Evolutionary conservation across 2,797 vertebrate species (phyloP).

Genomic region (Rhabdomys pumilio): DNA sequence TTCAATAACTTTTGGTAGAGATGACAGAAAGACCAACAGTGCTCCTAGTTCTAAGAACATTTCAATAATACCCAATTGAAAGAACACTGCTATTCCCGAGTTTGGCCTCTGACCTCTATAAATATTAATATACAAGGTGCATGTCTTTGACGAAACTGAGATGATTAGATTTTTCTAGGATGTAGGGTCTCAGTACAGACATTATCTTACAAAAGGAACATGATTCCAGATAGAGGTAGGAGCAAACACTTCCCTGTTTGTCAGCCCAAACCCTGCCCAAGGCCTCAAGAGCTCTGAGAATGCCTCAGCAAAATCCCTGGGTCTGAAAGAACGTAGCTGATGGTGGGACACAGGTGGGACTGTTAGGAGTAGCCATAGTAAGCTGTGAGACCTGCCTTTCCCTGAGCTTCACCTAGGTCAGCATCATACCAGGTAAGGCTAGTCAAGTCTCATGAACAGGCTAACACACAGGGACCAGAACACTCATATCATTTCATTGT

Average conservation of each 20-base stretch:
- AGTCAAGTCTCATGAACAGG: slow-evolving; percentile 80
- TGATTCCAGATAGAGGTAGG: not conserved
- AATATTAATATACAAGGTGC: slow-evolving; percentile 1
- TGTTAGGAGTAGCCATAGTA: too few species aligned
- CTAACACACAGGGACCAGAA: slow-evolving; percentile 78
- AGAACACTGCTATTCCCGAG: not conserved
- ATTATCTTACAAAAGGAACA: slow-evolving; percentile 2
- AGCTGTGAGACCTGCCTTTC: not conserved
- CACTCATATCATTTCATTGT: slow-evolving; percentile 80
- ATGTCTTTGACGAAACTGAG: slow-evolving; percentile 39
- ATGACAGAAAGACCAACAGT: slow-evolving; percentile 33
- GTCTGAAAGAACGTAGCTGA: not conserved
- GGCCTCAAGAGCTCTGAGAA: not conserved
- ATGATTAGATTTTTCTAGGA: not conserved
- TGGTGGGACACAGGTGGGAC: not conserved
- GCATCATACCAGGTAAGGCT: slow-evolving; percentile 79
- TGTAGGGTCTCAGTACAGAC: slow-evolving; percentile 42
- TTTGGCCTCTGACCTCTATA: not conserved
- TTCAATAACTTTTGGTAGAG: not conserved
- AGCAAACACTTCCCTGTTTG: not conserved
- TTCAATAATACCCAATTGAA: slow-evolving; percentile 37
- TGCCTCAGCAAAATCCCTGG: not conserved
- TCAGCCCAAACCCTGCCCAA: too few species aligned
- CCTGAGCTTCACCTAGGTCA: not conserved
- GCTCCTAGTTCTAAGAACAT: not conserved